Evolutionary conservation across 2,113 vertebrate species (phyloP).

Genomic region (Eidolon helvum): DNA sequence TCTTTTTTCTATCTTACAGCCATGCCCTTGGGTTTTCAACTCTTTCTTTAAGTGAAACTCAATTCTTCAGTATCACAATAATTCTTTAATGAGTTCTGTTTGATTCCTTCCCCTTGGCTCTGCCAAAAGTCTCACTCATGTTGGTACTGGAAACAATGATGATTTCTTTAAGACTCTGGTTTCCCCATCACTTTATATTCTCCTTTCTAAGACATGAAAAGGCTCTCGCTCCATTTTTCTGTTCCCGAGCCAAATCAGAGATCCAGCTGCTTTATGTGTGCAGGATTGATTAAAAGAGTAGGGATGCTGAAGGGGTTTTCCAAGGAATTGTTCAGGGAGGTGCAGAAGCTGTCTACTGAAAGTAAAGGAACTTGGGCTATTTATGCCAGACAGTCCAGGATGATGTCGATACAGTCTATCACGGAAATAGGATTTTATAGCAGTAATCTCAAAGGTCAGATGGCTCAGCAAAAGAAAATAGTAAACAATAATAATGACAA

Average conservation of each 20-base stretch:
- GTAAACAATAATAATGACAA: conserved; percentile 25
- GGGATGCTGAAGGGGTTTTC: background rate
- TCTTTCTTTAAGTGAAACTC: background rate
- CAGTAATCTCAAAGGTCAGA: conserved; percentile 32
- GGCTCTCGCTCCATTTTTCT: background rate
- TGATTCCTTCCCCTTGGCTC: background rate
- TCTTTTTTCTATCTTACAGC: background rate
- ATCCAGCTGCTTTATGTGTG: conserved; percentile 10
- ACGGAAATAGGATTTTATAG: conserved; percentile 21
- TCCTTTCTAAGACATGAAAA: background rate
- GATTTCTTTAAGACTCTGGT: background rate
- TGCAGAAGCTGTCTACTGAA: background rate
- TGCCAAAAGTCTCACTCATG: background rate
- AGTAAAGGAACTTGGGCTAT: background rate
- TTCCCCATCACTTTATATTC: background rate
- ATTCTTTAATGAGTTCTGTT: conserved; percentile 3
- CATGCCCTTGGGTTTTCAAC: background rate
- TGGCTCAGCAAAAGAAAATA: conserved; percentile 9
- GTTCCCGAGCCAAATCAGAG: conserved; percentile 24
- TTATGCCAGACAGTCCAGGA: background rate
- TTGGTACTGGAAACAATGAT: background rate
- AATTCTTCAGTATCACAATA: background rate
- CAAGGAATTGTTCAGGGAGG: background rate
- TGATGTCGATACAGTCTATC: background rate
- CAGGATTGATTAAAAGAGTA: conserved; percentile 44